Conservation (phyloP, 2,888 invertebrate species). For the Chironomus tentans region DNA sequence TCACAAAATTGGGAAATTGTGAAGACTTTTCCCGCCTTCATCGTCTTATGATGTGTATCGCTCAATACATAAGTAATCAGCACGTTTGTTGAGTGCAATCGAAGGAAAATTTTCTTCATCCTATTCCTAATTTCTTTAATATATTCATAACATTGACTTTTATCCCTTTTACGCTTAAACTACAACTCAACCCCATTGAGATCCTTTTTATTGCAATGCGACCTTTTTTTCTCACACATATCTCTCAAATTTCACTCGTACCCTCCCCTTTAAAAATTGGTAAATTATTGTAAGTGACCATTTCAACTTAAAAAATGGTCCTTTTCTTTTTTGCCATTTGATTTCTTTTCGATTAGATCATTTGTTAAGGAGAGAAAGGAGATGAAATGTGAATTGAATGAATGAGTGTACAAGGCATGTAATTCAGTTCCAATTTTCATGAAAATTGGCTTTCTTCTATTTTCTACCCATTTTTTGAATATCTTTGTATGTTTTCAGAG, state of each 20-base stretch:
- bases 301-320: not conserved
- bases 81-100: not conserved
- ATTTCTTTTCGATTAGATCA: not conserved
- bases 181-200: too few species aligned
- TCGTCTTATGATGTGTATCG: not conserved
- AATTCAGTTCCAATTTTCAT: too few species aligned
- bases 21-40: not conserved
- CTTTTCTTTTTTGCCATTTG: not conserved
- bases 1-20: not conserved
- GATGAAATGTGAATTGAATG: too few species aligned
- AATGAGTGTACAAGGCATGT: too few species aligned
- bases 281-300: not conserved
- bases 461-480: too few species aligned
- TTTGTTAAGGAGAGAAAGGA: not conserved
- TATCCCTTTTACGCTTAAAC: not conserved
- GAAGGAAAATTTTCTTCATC: not conserved
- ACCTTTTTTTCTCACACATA: not conserved
- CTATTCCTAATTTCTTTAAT: not conserved
- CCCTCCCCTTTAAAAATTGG: not conserved
- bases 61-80: not conserved
- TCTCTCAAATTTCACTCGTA: not conserved
- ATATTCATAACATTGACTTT: not conserved
- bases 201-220: not conserved
- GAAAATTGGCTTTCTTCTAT: too few species aligned
- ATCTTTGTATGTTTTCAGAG: too few species aligned